Evolutionary conservation across 2,113 vertebrate genomes (phyloP), one percentile per base, ranked within the genome.

Genomic region (Numida meleagris): DNA sequence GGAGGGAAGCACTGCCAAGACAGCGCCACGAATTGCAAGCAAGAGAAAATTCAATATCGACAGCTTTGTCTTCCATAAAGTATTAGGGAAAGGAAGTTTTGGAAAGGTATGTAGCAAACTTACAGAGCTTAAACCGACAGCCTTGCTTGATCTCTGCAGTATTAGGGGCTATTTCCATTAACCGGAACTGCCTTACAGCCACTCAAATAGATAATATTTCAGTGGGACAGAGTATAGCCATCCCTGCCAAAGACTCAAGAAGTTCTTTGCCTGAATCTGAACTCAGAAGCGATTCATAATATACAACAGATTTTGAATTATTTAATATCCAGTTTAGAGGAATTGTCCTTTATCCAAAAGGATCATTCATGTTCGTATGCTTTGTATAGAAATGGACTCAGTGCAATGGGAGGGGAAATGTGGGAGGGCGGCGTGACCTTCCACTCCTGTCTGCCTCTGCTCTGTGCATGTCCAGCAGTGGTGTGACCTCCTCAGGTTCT

Each of bases 31-130:
- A 43, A 61, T 97, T 68, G 96, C 94, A 12, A 98, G 97, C 81
- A 82, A 98, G 72, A 98, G 97, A 31, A 98, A 82, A 34, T 97
- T 99, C 95, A 98, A 95, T 48, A 97, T 99, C 4, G 98, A 99
- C 43, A 98, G 98, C 96, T 99, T 99, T 83, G 86, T 96, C 88
- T 98, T 99, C 96, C 98, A 99, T 89, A 99, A 99, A 96, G 99
- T 99, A 55, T 97, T 99, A 78, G 99, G 99, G 67, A 99, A 99
- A 97, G 99, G 99, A 94, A 99, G 99, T 97, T 99, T 99, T 81
- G 99, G 99, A 75, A 99, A 99, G 98, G 99, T 99, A 97, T 4
- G 97, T 77, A 71, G 65, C 68, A 55, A 53, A n/a, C 27, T 9
- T 18, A 3, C 3, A 6, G 68, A 33, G 31, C n/a, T 45, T 14